Percentiles rank a stretch among this genome's conserved stretches.
Evolutionary conservation across 2,113 vertebrate species (phyloP).

Genomic region (Ophthalmotilapia sp.): DNA sequence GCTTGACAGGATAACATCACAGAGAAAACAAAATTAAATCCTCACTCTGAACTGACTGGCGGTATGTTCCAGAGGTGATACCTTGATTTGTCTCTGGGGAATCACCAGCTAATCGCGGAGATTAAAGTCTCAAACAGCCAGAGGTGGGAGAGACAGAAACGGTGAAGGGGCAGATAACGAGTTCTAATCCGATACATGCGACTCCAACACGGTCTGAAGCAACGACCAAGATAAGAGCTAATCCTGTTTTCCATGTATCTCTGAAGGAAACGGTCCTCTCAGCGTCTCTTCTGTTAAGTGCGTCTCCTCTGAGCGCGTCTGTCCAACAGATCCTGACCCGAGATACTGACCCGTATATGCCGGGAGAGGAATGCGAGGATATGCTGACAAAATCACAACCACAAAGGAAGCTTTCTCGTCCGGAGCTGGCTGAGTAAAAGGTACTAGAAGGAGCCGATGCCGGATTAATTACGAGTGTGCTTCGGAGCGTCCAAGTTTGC

Average conservation of each 20-base stretch:
- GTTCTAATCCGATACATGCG: constrained; percentile 7
- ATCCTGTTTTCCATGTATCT: constrained; percentile 13
- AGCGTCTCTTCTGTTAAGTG: not conserved
- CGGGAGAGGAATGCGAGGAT: constrained; percentile 14
- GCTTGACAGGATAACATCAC: not conserved
- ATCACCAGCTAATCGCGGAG: not conserved
- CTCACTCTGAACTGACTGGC: not conserved
- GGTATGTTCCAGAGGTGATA: not conserved
- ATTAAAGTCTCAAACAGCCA: not conserved
- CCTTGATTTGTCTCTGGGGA: not conserved
- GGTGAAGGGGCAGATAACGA: not conserved
- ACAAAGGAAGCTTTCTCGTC: not conserved
- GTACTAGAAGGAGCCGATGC: not conserved
- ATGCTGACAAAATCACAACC: not conserved
- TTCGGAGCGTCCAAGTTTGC: not conserved
- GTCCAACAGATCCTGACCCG: constrained; percentile 2
- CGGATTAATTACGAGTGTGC: not conserved
- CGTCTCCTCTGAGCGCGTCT: not conserved
- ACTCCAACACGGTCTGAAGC: not conserved
- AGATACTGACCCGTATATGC: constrained; percentile 18
- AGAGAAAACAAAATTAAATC: not conserved
- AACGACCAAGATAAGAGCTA: not conserved
- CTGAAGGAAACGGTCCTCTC: not conserved
- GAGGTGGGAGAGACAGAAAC: not conserved
- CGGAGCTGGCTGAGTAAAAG: not conserved